Base-by-base conservation (phyloP, 2,797 vertebrate genomes). In the Oreonectes daqikongensis region DNA sequence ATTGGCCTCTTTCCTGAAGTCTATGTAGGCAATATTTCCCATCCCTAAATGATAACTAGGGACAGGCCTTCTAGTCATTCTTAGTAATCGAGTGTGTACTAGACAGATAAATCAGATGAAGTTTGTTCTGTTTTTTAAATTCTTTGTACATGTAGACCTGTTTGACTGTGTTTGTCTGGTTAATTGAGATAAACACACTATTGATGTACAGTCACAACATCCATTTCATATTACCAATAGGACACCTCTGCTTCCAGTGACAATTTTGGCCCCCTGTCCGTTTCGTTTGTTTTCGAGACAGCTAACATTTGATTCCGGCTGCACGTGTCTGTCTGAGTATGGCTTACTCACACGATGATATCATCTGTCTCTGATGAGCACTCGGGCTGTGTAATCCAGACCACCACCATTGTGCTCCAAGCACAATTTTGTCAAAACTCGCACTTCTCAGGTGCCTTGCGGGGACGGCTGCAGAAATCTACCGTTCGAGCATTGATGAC, bases 361-460 rank as follows among this genome's bases (percentile, higher is more conserved):
- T 88, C 86, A 89, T 77, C 53, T 26, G 40, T 74, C 76, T 85
- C 82, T 80, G 68, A 75, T 65, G 53, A 18, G 46, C 61, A 85
- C 63, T 72, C 35, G 81, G 48, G 55, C 22, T 63, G 63, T 65
- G 18, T 61, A 32, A 10, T 61, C 63, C 44, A 73, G 71, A 53
- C 52, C 70, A 53, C 42, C 35, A 5, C 20, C n/a, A 61, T 7
- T 32, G 18, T 18, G 32, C 38, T n/a, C 2, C 22, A 40, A 69
- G 67, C 46, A n/a, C n/a, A n/a, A n/a, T n/a, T 50, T 60, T 60
- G 61, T 70, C 46, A 67, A 50, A 12, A 24, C 50, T 65, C n/a
- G 7, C 30, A 59, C 17, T 22, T 46, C 40, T 59, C 6, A 30
- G 55, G 53, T 60, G 42, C 71, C 59, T 72, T 15, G 20, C 32